Evolutionary conservation across 2,797 vertebrate genomes (phyloP).

Genomic region (Triplophysa yarkandensis): DNA sequence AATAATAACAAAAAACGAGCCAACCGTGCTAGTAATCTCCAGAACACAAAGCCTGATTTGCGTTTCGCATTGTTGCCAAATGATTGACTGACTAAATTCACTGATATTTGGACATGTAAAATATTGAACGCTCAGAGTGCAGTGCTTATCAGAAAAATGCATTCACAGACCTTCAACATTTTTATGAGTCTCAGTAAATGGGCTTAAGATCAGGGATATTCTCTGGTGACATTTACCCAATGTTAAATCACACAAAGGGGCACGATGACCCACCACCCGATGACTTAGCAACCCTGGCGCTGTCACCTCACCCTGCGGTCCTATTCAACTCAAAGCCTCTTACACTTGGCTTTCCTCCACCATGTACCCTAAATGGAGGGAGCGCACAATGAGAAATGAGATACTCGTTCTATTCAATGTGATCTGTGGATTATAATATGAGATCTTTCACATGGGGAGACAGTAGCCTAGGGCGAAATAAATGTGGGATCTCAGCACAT

Average conservation of each 20-base stretch:
- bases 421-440: constrained; percentile 50
- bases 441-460: constrained; percentile 51
- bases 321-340: constrained; percentile 37
- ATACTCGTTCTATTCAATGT: constrained; percentile 50
- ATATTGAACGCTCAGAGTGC: constrained; percentile 5
- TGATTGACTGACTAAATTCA: neutral
- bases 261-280: constrained; percentile 28
- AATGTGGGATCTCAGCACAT: constrained; percentile 53
- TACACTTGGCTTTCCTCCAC: constrained; percentile 40
- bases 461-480: constrained; percentile 44
- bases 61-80: constrained; percentile 21
- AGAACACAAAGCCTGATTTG: constrained; percentile 31
- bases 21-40: constrained; percentile 26
- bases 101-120: neutral
- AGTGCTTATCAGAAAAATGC: neutral
- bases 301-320: constrained; percentile 20
- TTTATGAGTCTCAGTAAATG: constrained; percentile 1
- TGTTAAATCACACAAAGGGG: constrained; percentile 22
- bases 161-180: constrained; percentile 9
- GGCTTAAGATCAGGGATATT: neutral
- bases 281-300: constrained; percentile 30
- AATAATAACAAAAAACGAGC: constrained; percentile 24
- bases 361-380: constrained; percentile 44
- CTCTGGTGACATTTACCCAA: constrained; percentile 31
- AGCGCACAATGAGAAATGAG: constrained; percentile 43